A percentile compares a stretch with the other conserved stretches of the same genome.
Conservation (phyloP, 1,140 invertebrate species). For the Lethocerus indicus region DNA sequence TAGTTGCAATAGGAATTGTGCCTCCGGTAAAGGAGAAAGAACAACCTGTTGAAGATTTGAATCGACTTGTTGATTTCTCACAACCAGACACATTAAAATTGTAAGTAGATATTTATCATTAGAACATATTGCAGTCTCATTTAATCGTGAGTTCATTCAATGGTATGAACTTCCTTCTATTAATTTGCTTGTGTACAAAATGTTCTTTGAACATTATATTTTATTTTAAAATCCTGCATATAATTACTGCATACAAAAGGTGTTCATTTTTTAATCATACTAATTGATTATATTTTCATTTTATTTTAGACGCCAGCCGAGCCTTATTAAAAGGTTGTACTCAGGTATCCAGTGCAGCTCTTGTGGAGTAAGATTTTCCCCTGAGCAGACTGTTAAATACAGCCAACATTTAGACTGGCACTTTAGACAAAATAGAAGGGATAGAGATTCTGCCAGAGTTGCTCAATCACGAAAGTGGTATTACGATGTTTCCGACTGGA, state of each 20-base stretch:
- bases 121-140: too few species aligned
- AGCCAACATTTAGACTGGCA: conserved; percentile 95
- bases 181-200: too few species aligned
- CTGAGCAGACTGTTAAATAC: conserved; percentile 72
- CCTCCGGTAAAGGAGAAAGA: conserved; percentile 24
- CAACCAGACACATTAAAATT: conserved; percentile 56
- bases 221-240: too few species aligned
- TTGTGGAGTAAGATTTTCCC: conserved; percentile 78
- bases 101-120: conserved; percentile 29
- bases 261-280: background rate
- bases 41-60: conserved; percentile 27
- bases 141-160: too few species aligned
- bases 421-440: conserved; percentile 79
- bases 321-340: conserved; percentile 31
- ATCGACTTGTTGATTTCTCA: conserved; percentile 42
- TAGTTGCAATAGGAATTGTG: conserved; percentile 72
- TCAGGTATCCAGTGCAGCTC: conserved; percentile 81
- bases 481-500: conserved; percentile 81
- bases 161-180: too few species aligned
- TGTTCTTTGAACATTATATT: too few species aligned
- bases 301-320: conserved; percentile 23
- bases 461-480: conserved; percentile 75
- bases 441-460: conserved; percentile 65
- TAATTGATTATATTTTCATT: conserved; percentile 17
- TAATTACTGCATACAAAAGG: background rate